Conservation (phyloP, 30 jellyfish, hydroid and myxozoan genomes). For the Aurelia sp. region DNA sequence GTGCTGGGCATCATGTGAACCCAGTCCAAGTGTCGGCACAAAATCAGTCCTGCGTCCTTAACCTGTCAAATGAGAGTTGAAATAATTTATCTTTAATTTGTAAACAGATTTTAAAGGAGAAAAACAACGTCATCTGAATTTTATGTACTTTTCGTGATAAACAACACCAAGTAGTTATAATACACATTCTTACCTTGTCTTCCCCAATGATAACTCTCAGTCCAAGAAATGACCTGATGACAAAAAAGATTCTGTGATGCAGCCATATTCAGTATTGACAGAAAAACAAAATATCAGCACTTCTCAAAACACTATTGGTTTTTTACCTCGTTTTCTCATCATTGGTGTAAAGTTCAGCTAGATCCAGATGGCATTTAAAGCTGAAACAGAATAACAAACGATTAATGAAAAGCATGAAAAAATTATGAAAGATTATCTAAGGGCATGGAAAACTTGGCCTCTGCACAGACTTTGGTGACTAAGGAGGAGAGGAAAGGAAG, state of each 20-base stretch:
- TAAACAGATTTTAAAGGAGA: too few species aligned
- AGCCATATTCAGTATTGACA: background rate
- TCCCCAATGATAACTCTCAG: slow-evolving; percentile 70
- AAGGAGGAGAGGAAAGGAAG: too few species aligned
- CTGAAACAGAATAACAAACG: background rate
- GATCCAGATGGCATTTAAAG: slow-evolving; percentile 53
- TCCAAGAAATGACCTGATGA: slow-evolving; percentile 81
- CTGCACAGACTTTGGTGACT: too few species aligned
- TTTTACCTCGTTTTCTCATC: slow-evolving; percentile 87
- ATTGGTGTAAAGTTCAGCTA: slow-evolving; percentile 70
- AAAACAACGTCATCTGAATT: too few species aligned
- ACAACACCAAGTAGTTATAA: too few species aligned
- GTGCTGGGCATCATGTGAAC: background rate
- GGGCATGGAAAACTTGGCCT: too few species aligned
- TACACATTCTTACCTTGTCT: slow-evolving; percentile 29
- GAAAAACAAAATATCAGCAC: background rate
- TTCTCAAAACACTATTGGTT: too few species aligned
- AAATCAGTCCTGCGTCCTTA: background rate
- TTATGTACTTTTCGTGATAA: too few species aligned
- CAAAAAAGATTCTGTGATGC: background rate
- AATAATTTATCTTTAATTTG: background rate
- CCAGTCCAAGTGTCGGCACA: background rate
- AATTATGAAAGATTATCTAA: too few species aligned
- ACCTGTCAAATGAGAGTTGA: background rate
- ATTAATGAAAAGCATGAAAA: background rate